phyloP scores from a whole-genome alignment of 2,797 vertebrate genomes.

The Brachyalestes nurse region DNA sequence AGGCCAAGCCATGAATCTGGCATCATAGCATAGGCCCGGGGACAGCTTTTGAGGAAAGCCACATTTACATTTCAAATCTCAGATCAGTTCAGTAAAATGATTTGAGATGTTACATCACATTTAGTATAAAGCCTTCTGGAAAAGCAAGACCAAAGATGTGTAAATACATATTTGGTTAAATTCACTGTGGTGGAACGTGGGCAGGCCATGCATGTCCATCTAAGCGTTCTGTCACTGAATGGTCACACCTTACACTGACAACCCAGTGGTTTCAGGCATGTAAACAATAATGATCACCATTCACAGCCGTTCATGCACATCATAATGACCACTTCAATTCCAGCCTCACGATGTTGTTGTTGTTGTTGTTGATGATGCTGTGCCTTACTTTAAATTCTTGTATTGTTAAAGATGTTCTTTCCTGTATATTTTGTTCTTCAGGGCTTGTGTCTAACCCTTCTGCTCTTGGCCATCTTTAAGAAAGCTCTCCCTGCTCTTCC shows the following conservation, averaged over 20 bases:
- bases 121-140: no score
- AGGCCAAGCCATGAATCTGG: no score
- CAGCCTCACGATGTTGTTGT: background rate
- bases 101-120: no score
- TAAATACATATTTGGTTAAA: no score
- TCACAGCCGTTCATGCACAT: background rate
- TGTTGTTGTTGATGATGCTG: background rate
- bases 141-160: no score
- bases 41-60: background rate
- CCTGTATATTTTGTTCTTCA: conserved; percentile 59
- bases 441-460: conserved; percentile 96
- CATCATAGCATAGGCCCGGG: no score
- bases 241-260: background rate
- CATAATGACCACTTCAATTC: background rate
- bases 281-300: background rate
- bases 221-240: background rate
- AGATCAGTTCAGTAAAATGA: no score
- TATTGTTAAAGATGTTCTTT: background rate
- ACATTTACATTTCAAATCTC: background rate
- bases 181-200: background rate
- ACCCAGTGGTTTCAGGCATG: background rate
- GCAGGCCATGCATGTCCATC: background rate
- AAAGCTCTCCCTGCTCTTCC: conserved; percentile 97
- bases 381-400: no score
- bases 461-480: conserved; percentile 98